Evolutionary conservation across 2,888 invertebrate genomes (phyloP), one percentile per base, ranked within the genome.

Genomic region (Drosophila antonietae): DNA sequence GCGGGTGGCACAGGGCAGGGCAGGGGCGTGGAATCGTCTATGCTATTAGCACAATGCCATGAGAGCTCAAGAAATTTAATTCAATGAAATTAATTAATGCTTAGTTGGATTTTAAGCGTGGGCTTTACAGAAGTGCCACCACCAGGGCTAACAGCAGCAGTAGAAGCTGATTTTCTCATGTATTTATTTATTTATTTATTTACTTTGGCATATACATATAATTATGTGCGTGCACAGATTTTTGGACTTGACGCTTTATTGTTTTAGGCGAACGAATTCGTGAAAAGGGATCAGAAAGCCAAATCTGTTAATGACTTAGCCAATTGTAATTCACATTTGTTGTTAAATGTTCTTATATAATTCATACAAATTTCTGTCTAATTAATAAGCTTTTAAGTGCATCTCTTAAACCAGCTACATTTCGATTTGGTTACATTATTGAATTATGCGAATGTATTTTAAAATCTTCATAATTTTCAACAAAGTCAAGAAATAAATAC

Each of bases 81-180:
- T 87, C 87, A 87, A 83, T 89, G 68, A 89, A 89, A 87, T 87
- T 87, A 83, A 89, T 89, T 81, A 81, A 70, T 82, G 69, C 68
- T 68, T 69, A 63, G 62, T 69, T 73, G 39, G 57, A 20, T 20
- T 52, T 51, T 39, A 51, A 69, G 89, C 82, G 82, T 83, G 67
- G 82, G 82, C 56, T 52, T 37, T 47, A 66, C 53, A n/a, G 60
- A 47, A 78, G 78, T 78, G 73, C 73, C 81, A 62, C 33, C 31
- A 75, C 49, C 49, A 44, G 47, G 28, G 66, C 44, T 64, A 43
- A 57, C 28, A 46, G 20, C n/a, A 28, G 33, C 31, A 56, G 23
- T 23, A 74, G 60, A 63, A 68, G 74, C 74, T 46, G n/a, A 14
- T 20, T 52, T 31, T 12, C 49, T 46, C 55, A 61, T 65, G 49